These are phyloP conservation scores for Eucriotettix oculatus DNA, from an alignment of 2,888 invertebrate species.

Conservation along the genomic window DNA sequence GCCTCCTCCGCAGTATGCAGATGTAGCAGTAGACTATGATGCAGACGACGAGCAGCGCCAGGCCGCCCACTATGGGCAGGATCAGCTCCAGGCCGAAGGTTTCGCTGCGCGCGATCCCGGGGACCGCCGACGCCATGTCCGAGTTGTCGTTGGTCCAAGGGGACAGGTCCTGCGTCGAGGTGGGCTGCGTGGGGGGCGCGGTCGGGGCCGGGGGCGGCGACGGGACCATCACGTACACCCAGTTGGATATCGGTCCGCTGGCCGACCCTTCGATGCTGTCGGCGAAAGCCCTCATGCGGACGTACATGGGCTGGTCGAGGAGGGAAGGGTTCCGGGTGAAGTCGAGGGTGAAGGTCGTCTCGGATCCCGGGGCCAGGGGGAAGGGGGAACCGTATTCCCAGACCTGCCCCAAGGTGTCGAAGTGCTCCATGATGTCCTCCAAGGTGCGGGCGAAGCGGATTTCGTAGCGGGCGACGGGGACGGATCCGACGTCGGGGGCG, in stretches of 20 bases:
- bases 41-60: conserved; percentile 27
- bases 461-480: conserved; percentile 32
- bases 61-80: conserved; percentile 29
- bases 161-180: conserved; percentile 21
- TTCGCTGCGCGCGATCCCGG: conserved; percentile 25
- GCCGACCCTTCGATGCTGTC: conserved; percentile 22
- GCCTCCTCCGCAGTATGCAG: conserved; percentile 28
- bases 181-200: conserved; percentile 18
- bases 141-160: conserved; percentile 24
- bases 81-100: conserved; percentile 30
- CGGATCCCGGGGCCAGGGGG: conserved; percentile 32
- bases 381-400: conserved; percentile 31
- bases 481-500: conserved; percentile 38
- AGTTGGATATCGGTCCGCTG: conserved; percentile 34
- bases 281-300: conserved; percentile 33
- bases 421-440: conserved; percentile 25
- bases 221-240: conserved; percentile 33
- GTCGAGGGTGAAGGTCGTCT: conserved; percentile 31
- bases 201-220: conserved; percentile 34
- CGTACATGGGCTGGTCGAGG: conserved; percentile 31
- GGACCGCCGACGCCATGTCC: conserved; percentile 21
- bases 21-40: conserved; percentile 31
- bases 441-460: conserved; percentile 19
- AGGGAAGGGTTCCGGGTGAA: conserved; percentile 29
- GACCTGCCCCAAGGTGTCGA: conserved; percentile 25